Evolutionary conservation across 2,888 invertebrate genomes (phyloP), one percentile per base, ranked within the genome.

Genomic region (Aelia acuminata): DNA sequence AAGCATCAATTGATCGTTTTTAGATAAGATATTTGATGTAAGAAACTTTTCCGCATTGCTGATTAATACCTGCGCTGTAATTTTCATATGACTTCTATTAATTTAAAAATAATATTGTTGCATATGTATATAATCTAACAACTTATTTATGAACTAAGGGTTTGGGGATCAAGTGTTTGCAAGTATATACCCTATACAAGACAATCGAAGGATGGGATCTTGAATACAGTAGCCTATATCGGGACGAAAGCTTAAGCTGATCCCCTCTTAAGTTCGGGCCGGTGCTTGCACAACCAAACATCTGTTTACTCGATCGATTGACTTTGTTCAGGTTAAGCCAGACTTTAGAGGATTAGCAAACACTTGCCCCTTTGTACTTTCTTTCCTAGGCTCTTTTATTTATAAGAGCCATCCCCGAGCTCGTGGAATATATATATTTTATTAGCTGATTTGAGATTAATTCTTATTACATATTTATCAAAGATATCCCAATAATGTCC

Each of bases 321-420:
- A 57, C 53, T 57, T 57, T 57, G 53, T 57, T 57, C 53, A 57
- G 53, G 53, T 57, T 57, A 57, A 57, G 53, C 53, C 53, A 57
- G 53, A 57, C 53, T 57, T 57, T 26, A 26, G n/a, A 57, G 53
- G 53, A 57, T 57, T 57, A 57, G 53, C 53, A 57, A 57, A 26
- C 53, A 57, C 53, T 57, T 57, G n/a, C 50, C 22, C 53, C 53
- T 57, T 57, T 57, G 53, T 57, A 57, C 53, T 57, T 57, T 26
- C 53, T 57, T 57, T 8, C 53, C 26, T 10, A 10, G 3, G 3
- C 11, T 8, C 53, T 57, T 26, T 13, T 10, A 57, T n/a, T n/a
- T 26, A n/a, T 26, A 15, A 57, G 26, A 26, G n/a, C 11, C 10
- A 57, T 57, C 26, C 7, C 53, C n/a, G 26, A 57, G 53, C 3